Percentiles rank a stretch among this genome's conserved stretches.
phyloP scores from a whole-genome alignment of 2,113 vertebrate genomes.

The Syngnathoides biaculeatus region DNA sequence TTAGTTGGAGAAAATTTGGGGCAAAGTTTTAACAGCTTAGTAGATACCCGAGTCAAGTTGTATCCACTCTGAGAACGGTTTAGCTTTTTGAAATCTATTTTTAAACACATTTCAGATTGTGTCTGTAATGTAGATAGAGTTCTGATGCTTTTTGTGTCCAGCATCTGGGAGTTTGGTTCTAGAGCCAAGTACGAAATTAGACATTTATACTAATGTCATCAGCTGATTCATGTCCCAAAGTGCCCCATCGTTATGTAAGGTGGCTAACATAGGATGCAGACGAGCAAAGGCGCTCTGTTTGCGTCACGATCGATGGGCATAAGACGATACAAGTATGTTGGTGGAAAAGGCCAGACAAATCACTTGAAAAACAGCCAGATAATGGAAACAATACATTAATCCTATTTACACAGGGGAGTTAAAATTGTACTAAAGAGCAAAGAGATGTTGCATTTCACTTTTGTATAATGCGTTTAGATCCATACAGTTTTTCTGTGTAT shows the following conservation, averaged over 20 bases:
- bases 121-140: conserved; percentile 27
- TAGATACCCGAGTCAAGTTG: conserved; percentile 34
- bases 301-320: not conserved
- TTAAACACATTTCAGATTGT: conserved; percentile 35
- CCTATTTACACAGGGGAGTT: conserved; percentile 33
- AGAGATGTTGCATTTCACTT: conserved; percentile 18
- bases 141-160: conserved; percentile 30
- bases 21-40: conserved; percentile 12
- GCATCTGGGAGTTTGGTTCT: conserved; percentile 30
- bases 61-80: conserved; percentile 37
- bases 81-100: conserved; percentile 53
- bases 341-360: not conserved
- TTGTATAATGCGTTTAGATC: not conserved
- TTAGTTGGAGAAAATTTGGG: conserved; percentile 26
- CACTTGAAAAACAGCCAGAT: conserved; percentile 13
- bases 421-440: conserved; percentile 35
- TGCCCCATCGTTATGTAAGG: not conserved
- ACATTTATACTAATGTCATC: conserved; percentile 1
- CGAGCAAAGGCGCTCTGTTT: not conserved
- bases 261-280: not conserved
- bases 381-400: conserved; percentile 31
- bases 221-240: not conserved
- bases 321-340: conserved; percentile 1
- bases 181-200: conserved; percentile 11
- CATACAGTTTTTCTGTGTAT: conserved; percentile 5